phyloP scores from a whole-genome alignment of 37 sponge, comb jelly and placozoan genomes.

The Cliona cf. orientalis region DNA sequence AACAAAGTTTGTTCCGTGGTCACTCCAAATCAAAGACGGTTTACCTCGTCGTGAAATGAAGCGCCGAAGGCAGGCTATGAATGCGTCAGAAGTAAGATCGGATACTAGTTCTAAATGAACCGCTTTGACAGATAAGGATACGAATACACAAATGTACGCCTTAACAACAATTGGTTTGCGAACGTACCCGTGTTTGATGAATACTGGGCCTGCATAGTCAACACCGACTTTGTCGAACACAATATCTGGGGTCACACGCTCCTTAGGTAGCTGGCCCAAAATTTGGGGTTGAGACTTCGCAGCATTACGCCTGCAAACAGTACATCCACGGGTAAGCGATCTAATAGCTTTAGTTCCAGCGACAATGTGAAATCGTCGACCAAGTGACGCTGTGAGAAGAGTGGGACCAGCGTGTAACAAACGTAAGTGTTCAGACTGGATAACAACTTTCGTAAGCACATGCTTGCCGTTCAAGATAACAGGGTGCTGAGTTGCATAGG shows the following conservation, averaged over 20 bases:
- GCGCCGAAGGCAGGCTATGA: constrained; percentile 4
- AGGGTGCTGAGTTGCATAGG: neutral
- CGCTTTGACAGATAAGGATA: constrained; percentile 32
- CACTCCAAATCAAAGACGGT: constrained; percentile 26
- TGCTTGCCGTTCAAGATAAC: neutral
- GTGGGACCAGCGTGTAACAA: neutral
- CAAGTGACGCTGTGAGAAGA: neutral
- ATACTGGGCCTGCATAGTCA: too few relatives aligned
- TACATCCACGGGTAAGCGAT: neutral
- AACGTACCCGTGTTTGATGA: too few relatives aligned
- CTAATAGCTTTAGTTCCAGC: neutral
- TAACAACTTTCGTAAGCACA: neutral
- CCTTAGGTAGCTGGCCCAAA: neutral
- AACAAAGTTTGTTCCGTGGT: constrained; percentile 36
- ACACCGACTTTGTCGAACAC: too few relatives aligned
- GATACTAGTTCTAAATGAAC: constrained; percentile 16
- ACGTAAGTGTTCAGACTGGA: neutral
- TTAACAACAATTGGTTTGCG: too few relatives aligned
- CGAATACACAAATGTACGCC: too few relatives aligned
- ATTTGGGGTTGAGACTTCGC: constrained; percentile 1
- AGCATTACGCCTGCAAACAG: neutral
- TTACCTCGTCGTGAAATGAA: constrained; percentile 19
- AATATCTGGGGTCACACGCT: too few relatives aligned
- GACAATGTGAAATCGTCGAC: constrained; percentile 1
- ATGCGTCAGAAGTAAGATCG: constrained; percentile 7